Percentiles rank a stretch among this genome's conserved stretches.
Conservation (phyloP, 1,140 invertebrate genomes). For the Plutomurus gul region DNA sequence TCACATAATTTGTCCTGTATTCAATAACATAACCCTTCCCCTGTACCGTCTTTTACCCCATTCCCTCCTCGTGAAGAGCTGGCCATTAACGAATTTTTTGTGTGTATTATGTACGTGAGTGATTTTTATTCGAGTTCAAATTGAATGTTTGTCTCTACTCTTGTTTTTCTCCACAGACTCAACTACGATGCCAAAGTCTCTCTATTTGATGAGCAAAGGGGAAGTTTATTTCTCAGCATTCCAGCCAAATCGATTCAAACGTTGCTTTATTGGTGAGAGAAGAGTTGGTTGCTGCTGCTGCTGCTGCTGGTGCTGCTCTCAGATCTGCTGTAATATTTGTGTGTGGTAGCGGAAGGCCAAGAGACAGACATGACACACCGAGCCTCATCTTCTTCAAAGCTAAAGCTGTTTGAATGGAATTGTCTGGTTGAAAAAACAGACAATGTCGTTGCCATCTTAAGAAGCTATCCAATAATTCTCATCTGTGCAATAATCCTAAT, state of each 20-base stretch:
- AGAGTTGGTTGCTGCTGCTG: too few relatives aligned
- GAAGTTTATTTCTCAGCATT: slow-evolving; percentile 54
- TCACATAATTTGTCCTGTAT: slow-evolving; percentile 10
- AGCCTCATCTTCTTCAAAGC: not conserved
- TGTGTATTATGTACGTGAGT: slow-evolving; percentile 68
- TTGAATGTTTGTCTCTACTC: slow-evolving; percentile 1
- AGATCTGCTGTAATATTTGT: too few relatives aligned
- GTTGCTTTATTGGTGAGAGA: slow-evolving; percentile 54
- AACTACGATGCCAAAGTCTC: slow-evolving; percentile 50
- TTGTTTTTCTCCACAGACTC: slow-evolving; percentile 36
- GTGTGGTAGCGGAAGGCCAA: too few relatives aligned
- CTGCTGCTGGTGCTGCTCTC: too few relatives aligned
- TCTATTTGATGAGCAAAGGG: slow-evolving; percentile 55
- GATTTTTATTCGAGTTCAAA: slow-evolving; percentile 55
- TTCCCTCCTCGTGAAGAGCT: not conserved
- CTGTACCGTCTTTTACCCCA: not conserved
- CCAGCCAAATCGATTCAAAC: slow-evolving; percentile 57
- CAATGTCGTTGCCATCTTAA: slow-evolving; percentile 23
- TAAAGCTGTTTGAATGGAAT: not conserved
- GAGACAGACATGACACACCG: too few relatives aligned
- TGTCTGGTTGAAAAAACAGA: slow-evolving; percentile 20
- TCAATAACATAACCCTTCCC: not conserved
- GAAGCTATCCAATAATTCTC: slow-evolving; percentile 13
- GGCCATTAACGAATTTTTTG: slow-evolving; percentile 51
- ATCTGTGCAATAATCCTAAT: slow-evolving; percentile 27